Conservation (phyloP, 2,888 invertebrate genomes). For the Cloeon dipterum region DNA sequence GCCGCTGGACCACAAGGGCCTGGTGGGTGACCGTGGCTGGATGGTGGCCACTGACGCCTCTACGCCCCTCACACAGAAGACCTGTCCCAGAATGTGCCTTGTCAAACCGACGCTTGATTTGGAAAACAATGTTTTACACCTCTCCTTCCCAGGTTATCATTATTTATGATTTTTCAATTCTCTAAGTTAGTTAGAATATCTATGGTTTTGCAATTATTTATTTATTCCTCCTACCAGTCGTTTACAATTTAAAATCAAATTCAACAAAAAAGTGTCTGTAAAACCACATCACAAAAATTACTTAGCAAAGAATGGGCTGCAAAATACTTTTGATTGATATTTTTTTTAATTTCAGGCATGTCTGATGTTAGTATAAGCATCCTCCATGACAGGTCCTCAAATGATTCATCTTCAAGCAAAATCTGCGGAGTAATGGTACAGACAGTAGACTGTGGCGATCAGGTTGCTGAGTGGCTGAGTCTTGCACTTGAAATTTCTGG, state of each 20-base stretch:
- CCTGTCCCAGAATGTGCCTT: conserved; percentile 51
- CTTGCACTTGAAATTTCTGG: conserved; percentile 42
- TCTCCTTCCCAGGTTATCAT: conserved; percentile 34
- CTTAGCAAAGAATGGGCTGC: not conserved
- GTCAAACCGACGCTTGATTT: conserved; percentile 48
- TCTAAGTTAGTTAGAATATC: not conserved
- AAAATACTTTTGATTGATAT: conserved; percentile 1
- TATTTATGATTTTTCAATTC: not conserved
- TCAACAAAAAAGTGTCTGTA: too few relatives aligned
- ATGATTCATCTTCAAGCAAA: conserved; percentile 61
- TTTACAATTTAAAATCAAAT: too few relatives aligned
- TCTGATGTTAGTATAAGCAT: conserved; percentile 23
- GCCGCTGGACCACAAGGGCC: conserved; percentile 50
- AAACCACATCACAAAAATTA: too few relatives aligned
- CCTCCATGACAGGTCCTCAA: too few relatives aligned
- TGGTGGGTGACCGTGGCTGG: conserved; percentile 80
- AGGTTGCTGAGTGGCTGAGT: conserved; percentile 59
- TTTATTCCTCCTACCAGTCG: conserved; percentile 1
- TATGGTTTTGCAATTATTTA: conserved; percentile 1
- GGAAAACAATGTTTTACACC: conserved; percentile 24
- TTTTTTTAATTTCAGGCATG: conserved; percentile 21
- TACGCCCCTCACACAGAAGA: conserved; percentile 71
- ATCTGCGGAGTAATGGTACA: conserved; percentile 62
- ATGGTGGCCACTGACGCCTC: conserved; percentile 71
- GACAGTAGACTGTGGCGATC: conserved; percentile 66